phyloP scores from a whole-genome alignment of 2,888 invertebrate species.

The Dorcus hopei region DNA sequence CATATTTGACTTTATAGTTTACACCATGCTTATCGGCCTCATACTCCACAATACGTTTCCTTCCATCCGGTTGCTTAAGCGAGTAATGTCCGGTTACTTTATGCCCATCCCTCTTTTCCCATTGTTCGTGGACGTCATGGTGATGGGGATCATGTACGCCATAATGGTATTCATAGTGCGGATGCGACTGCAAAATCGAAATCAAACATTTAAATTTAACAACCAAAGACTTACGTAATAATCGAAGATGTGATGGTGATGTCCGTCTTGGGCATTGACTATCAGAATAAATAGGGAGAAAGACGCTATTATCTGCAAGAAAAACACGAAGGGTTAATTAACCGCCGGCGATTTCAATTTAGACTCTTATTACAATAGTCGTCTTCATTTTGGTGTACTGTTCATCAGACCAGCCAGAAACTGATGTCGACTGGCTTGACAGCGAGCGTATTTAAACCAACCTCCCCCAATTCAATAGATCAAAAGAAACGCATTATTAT shows the following conservation, averaged over 20 bases:
- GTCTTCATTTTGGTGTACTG: no score
- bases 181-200: conserved; percentile 34
- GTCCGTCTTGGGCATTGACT: not conserved
- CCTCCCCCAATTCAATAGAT: no score
- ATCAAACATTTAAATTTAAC: not conserved
- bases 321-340: no score
- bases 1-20: conserved; percentile 40
- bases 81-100: conserved; percentile 41
- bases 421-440: no score
- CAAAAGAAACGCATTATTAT: no score
- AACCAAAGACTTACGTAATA: not conserved
- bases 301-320: no score
- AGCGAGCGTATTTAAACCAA: no score
- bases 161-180: conserved; percentile 43
- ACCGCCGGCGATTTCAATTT: no score
- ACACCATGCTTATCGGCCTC: conserved; percentile 43
- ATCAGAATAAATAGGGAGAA: not conserved
- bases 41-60: conserved; percentile 43
- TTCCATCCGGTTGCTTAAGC: conserved; percentile 43
- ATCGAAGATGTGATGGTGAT: not conserved
- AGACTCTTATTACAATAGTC: no score
- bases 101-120: conserved; percentile 41
- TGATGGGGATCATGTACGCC: conserved; percentile 42
- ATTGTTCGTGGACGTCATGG: conserved; percentile 43
- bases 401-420: no score